These are phyloP conservation scores for Eretmochelys imbricata DNA, from an alignment of 2,113 vertebrate genomes.

Conservation along the genomic window DNA sequence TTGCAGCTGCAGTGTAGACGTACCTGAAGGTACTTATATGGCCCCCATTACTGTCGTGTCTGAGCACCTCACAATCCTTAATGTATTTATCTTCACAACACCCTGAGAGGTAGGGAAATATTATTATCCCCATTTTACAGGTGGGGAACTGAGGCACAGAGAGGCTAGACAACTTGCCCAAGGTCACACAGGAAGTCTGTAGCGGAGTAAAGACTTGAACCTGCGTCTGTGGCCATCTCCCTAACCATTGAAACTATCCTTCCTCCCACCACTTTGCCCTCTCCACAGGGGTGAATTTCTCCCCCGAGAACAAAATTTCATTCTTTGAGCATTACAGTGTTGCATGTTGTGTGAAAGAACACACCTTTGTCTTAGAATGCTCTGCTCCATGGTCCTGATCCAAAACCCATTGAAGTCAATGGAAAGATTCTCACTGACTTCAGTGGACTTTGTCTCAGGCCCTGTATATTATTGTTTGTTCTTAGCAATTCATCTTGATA, in stretches of 20 bases:
- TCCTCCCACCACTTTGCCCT: background rate
- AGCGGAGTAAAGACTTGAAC: no score
- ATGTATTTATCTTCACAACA: no score
- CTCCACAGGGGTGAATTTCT: background rate
- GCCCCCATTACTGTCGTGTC: no score
- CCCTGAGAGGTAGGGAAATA: no score
- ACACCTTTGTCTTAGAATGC: background rate
- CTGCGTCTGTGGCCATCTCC: no score
- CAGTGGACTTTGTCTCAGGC: background rate
- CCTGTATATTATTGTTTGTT: background rate
- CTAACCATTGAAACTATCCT: background rate
- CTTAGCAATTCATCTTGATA: rapidly evolving
- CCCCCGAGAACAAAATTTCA: background rate
- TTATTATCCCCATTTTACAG: no score
- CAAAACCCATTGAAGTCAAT: background rate
- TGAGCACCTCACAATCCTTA: no score
- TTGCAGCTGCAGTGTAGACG: no score
- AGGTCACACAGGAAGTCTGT: no score
- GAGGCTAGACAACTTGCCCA: no score
- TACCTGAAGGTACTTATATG: no score
- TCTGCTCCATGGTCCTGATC: background rate
- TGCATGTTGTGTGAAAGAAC: background rate
- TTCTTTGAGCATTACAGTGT: background rate
- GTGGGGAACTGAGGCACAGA: no score
- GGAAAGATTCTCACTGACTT: background rate